Conservation (phyloP, 2,888 invertebrate genomes). For the Drosophila neoperkinsi region DNA sequence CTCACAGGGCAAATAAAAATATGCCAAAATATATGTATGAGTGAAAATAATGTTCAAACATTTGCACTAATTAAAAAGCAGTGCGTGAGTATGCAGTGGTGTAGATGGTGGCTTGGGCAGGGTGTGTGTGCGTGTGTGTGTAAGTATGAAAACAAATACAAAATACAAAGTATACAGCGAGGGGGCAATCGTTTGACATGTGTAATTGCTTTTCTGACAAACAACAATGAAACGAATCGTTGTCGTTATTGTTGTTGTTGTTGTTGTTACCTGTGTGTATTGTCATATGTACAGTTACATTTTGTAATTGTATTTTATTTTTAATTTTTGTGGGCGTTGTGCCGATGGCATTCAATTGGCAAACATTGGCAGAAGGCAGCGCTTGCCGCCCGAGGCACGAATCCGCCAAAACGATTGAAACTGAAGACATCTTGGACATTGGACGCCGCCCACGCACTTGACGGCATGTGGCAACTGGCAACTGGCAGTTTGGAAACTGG, state of each 20-base stretch:
- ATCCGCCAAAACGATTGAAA: constrained; percentile 59
- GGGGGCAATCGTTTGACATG: constrained; percentile 58
- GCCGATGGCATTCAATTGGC: constrained; percentile 61
- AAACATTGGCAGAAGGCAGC: constrained; percentile 53
- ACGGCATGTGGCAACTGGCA: constrained; percentile 41
- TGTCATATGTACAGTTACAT: constrained; percentile 49
- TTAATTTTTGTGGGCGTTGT: constrained; percentile 51
- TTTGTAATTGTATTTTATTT: constrained; percentile 25
- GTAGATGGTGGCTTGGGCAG: neutral
- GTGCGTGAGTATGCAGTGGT: neutral
- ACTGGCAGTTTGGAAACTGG: constrained; percentile 50
- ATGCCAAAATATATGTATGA: constrained; percentile 41
- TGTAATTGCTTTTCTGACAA: constrained; percentile 70
- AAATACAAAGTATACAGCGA: constrained; percentile 32
- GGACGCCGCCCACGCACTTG: constrained; percentile 56
- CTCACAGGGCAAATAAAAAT: constrained; percentile 65
- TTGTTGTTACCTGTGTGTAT: constrained; percentile 27
- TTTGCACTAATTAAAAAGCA: constrained; percentile 73
- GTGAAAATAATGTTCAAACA: constrained; percentile 77
- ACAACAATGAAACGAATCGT: constrained; percentile 40
- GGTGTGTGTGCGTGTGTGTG: constrained; percentile 7
- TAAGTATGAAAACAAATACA: constrained; percentile 44
- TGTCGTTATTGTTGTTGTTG: constrained; percentile 18
- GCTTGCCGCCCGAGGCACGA: constrained; percentile 46
- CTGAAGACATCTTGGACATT: constrained; percentile 70